Evolutionary conservation across 2,888 invertebrate species (phyloP), one percentile per base, ranked within the genome.

Genomic region (Parnassius glacialis): DNA sequence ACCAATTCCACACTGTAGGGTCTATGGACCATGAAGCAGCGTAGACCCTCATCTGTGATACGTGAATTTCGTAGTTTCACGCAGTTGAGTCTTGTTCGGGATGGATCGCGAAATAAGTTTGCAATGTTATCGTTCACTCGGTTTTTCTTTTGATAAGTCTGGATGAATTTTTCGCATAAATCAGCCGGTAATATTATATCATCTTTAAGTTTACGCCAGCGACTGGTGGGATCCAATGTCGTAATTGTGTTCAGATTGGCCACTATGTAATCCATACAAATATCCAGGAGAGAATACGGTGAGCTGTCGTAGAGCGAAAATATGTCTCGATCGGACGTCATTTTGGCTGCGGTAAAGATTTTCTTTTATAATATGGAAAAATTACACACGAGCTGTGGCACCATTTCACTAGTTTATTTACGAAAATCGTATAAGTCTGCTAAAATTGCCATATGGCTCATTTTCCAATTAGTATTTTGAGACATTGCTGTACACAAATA

Each of bases 1-100:
- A 94, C 93, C 67, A 98, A 90, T 70, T 96, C 95, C 56, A 98
- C 85, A 67, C 95, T 95, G 12, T 92, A 86, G 48, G 97, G 92
- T 68, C 94, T 94, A 83, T 97, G 97, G 57, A 93, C 92, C 81
- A 96, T 87, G 13, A 98, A 85, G 58, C 93, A 93, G 69, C 93
- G 92, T 56, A 97, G 85, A 62, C 96, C 95, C 65, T 92, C 88
- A 78, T 96, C 95, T 10, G 94, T 95, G 52, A 97, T 93, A 48
- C 93, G 92, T 34, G 95, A 94, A 76, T 95, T 94, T 58, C 94
- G 92, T 68, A 97, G 87, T 74, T 93, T 93, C 11, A 97, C 94
- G 63, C 93, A 89, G 73, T 94, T 93, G 54, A 97, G 84, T 61
- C 94, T 93, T 11, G 96, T 96, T 58, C 94, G 93, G 3, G 95